A percentile compares a stretch with the other conserved stretches of the same genome.
These are phyloP conservation scores for Phaonia tiefii DNA, from an alignment of 2,888 invertebrate species.

Conservation along the genomic window DNA sequence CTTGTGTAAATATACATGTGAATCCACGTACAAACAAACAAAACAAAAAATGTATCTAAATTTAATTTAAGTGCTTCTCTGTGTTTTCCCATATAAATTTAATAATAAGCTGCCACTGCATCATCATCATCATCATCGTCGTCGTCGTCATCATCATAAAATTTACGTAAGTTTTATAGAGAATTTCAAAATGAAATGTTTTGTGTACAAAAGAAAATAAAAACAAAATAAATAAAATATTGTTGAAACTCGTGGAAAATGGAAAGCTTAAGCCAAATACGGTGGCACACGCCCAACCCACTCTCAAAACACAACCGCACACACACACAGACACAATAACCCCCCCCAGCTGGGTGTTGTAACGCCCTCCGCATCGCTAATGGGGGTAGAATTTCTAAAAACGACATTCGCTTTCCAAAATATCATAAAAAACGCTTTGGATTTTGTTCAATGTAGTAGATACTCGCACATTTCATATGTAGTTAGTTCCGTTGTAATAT, in stretches of 20 bases:
- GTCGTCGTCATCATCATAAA: conserved; percentile 14
- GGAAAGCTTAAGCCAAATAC: conserved; percentile 43
- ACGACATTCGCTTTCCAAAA: not conserved
- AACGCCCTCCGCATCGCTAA: conserved; percentile 55
- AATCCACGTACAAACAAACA: conserved; percentile 33
- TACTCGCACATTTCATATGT: not conserved
- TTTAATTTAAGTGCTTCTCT: conserved; percentile 37
- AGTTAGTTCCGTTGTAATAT: conserved; percentile 3
- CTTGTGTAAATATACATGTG: conserved; percentile 36
- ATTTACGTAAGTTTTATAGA: conserved; percentile 32
- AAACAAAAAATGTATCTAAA: conserved; percentile 40
- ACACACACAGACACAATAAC: conserved; percentile 45
- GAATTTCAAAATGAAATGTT: conserved; percentile 23
- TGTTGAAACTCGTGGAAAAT: too few relatives aligned
- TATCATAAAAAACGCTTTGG: conserved; percentile 27
- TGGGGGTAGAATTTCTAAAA: too few relatives aligned
- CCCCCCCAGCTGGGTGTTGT: conserved; percentile 58
- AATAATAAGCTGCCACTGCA: conserved; percentile 46
- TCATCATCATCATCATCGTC: conserved; percentile 41
- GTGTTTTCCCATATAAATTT: conserved; percentile 3
- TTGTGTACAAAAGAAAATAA: conserved; percentile 5
- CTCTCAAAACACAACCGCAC: conserved; percentile 12
- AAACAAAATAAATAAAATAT: too few relatives aligned
- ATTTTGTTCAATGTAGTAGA: conserved; percentile 17
- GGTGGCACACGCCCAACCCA: conserved; percentile 54